Evolutionary conservation across 2,113 vertebrate species (phyloP).

Genomic region (Bathybates hornii): DNA sequence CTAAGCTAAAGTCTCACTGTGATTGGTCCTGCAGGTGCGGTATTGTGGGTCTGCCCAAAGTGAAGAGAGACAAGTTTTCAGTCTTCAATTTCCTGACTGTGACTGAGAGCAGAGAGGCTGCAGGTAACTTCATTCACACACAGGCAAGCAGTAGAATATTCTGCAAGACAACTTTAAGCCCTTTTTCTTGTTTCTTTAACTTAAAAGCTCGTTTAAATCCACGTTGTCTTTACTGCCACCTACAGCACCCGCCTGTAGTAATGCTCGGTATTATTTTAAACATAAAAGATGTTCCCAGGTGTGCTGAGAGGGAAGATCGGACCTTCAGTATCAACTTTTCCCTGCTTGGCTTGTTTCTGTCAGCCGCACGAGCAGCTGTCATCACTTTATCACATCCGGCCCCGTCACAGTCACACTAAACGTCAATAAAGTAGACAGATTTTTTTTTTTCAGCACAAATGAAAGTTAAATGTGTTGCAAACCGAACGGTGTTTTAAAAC

Average conservation of each 20-base stretch:
- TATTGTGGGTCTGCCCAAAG: constrained; percentile 83
- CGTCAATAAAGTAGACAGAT: neutral
- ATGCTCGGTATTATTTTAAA: neutral
- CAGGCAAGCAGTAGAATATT: neutral
- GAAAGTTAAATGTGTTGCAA: neutral
- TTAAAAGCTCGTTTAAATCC: neutral
- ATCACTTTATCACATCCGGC: neutral
- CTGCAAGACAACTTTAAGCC: neutral
- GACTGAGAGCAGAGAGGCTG: constrained; percentile 44
- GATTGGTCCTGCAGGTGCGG: constrained; percentile 73
- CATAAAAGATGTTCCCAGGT: neutral
- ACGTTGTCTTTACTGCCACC: neutral
- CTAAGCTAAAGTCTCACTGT: neutral
- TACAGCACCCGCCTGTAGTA: neutral
- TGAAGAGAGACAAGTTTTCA: constrained; percentile 94
- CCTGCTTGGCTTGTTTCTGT: neutral
- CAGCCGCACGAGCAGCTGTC: neutral
- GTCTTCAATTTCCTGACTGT: constrained; percentile 92
- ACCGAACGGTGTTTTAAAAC: fast-evolving
- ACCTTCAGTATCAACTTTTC: neutral
- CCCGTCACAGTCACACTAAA: neutral
- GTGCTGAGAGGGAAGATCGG: neutral
- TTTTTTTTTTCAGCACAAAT: neutral
- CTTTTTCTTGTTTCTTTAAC: neutral
- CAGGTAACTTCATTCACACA: constrained; percentile 1